phyloP scores from a whole-genome alignment of 2,113 vertebrate genomes.

The Amphiprion percula region DNA sequence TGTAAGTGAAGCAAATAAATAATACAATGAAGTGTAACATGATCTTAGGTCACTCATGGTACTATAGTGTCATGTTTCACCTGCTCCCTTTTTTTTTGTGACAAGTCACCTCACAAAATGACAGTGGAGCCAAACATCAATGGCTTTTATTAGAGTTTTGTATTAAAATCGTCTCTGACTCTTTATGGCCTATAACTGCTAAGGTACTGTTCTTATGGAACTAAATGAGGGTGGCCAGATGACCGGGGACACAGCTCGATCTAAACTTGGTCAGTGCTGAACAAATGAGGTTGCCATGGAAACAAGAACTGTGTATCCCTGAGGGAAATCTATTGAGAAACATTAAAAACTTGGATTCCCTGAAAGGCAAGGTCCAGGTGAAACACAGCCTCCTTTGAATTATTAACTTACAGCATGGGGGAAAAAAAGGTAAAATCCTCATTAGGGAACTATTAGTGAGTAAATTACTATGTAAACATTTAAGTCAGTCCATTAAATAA shows the following conservation, averaged over 20 bases:
- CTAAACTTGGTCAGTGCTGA: constrained; percentile 28
- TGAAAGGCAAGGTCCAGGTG: not conserved
- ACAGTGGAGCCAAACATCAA: not conserved
- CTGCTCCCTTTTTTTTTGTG: not conserved
- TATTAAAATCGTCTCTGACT: not conserved
- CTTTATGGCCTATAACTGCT: not conserved
- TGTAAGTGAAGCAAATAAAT: constrained; percentile 25
- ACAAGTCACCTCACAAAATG: not conserved
- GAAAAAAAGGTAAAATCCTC: not conserved
- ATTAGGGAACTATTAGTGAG: not conserved
- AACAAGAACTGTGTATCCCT: constrained; percentile 37
- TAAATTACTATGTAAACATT: not conserved
- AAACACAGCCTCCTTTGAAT: constrained; percentile 4
- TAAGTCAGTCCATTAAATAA: not conserved
- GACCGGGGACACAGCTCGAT: not conserved
- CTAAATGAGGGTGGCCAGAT: not conserved
- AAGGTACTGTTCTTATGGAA: not conserved
- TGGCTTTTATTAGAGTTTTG: constrained; percentile 1
- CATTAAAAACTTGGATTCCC: not conserved
- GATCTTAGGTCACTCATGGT: constrained; percentile 37
- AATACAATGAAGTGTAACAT: constrained; percentile 42
- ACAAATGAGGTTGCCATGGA: constrained; percentile 49
- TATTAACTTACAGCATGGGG: not conserved
- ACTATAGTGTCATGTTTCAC: constrained; percentile 37
- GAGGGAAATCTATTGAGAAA: constrained; percentile 37